Percentiles rank a stretch among this genome's conserved stretches.
Conservation (phyloP, 2,888 invertebrate genomes). For the Cephonodes hylas region DNA sequence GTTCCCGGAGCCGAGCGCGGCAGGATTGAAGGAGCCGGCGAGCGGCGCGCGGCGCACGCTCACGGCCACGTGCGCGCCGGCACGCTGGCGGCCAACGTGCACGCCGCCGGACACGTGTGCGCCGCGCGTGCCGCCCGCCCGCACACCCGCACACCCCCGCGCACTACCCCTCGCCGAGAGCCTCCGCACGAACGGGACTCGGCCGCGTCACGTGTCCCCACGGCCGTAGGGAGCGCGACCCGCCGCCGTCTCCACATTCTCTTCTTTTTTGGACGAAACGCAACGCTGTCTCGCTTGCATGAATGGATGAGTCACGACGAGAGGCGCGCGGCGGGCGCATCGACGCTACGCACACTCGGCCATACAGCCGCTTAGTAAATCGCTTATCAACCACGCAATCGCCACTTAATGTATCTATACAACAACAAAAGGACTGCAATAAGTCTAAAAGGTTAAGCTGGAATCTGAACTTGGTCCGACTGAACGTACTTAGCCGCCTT, state of each 20-base stretch:
- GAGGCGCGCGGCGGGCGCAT: neutral
- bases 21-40: conserved; percentile 68
- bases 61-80: conserved; percentile 58
- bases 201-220: neutral
- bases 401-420: neutral
- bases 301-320: neutral
- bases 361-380: neutral
- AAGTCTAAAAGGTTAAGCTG: too few species aligned
- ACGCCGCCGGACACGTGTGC: conserved; percentile 23
- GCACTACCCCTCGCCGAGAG: conserved; percentile 1
- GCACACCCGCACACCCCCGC: conserved; percentile 7
- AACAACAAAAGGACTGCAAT: neutral
- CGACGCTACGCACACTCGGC: neutral
- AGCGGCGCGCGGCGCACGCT: conserved; percentile 49
- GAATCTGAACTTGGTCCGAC: too few species aligned
- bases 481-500: too few species aligned
- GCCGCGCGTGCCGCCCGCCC: conserved; percentile 20
- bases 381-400: neutral
- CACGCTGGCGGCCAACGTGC: conserved; percentile 48
- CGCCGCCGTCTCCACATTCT: too few species aligned
- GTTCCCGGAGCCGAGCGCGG: conserved; percentile 59
- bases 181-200: neutral
- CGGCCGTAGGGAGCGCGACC: neutral
- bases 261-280: too few species aligned
- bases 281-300: neutral